Base-by-base conservation (phyloP, 2,888 invertebrate genomes). In the Hypselothyrea guttata region DNA sequence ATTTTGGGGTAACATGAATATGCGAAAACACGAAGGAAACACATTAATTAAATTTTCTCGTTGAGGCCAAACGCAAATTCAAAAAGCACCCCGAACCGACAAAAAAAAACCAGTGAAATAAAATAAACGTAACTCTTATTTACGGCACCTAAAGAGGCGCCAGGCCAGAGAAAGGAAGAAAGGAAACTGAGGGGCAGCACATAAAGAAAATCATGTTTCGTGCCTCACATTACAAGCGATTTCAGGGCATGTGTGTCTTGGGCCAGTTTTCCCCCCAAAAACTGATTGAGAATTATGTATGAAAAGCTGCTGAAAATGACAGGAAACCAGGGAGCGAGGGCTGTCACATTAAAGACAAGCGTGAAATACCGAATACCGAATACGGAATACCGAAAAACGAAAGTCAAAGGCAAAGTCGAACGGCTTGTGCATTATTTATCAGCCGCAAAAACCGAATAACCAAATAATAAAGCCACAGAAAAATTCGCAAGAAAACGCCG, bases 1-100 rank as follows among this genome's bases (percentile, higher is more conserved):
- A 67, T 48, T 42, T 70, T 53, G 51, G 76, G 52, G 82, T 69
- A 75, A 75, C 83, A 76, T 83, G 81, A 79, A 81, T 81, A 81
- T 83, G 83, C 81, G 81, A 83, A 83, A 83, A 83, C 81, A 81
- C 81, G 81, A 75, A 83, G 81, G 55, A 81, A 83, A 83, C 69
- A 72, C 81, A 81, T 81, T 81, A 81, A 81, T 83, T 81, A 79
- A 81, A 81, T 81, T 83, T 81, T 75, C 55, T 22, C 22, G 66
- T 49, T 42, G 31, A 34, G 53, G 15, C 63, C 47, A 63, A 53
- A 37, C 22, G 53, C 61, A 61, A 64, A 65, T 73, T 61, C 58
- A 76, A 73, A 79, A 66, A 74, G 56, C 66, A 60, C 51, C 52
- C 51, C 38, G 16, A 42, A 42, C 51, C 38, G 16, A 42, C 28